These are phyloP conservation scores for Xylota sylvarum DNA, from an alignment of 2,888 invertebrate genomes.

Conservation along the genomic window DNA sequence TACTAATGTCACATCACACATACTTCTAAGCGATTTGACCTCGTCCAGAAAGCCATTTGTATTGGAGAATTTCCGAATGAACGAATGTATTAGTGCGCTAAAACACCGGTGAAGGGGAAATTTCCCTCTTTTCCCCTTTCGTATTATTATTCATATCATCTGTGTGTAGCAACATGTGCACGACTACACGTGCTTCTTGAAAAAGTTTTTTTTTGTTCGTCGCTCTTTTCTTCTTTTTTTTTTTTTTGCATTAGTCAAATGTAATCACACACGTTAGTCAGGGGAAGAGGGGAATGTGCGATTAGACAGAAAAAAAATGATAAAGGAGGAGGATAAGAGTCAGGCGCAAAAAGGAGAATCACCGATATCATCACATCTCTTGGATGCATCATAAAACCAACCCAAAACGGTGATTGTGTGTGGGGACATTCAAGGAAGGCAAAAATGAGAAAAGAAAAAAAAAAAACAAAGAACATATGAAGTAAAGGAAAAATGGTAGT, in stretches of 20 bases:
- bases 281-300: slow-evolving; percentile 27
- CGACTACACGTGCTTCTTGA: slow-evolving; percentile 80
- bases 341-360: slow-evolving; percentile 38
- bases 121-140: slow-evolving; percentile 34
- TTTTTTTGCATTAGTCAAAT: slow-evolving; percentile 54
- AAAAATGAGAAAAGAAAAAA: slow-evolving; percentile 17
- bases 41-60: slow-evolving; percentile 61
- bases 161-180: slow-evolving; percentile 80
- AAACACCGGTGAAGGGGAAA: slow-evolving; percentile 46
- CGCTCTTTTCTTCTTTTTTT: slow-evolving; percentile 26
- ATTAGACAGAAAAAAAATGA: slow-evolving; percentile 38
- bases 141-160: slow-evolving; percentile 14
- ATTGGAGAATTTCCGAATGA: slow-evolving; percentile 23
- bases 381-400: slow-evolving; percentile 50
- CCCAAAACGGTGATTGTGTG: slow-evolving; percentile 36
- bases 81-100: slow-evolving; percentile 4
- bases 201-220: slow-evolving; percentile 49
- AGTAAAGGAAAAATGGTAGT: slow-evolving; percentile 37
- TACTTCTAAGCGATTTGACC: slow-evolving; percentile 65
- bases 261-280: slow-evolving; percentile 31
- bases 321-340: neutral
- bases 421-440: slow-evolving; percentile 2
- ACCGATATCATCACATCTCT: slow-evolving; percentile 5
- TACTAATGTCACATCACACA: slow-evolving; percentile 46
- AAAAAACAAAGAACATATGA: slow-evolving; percentile 10